Conservation (phyloP, 2,113 vertebrate species). For the Columbina picui region DNA sequence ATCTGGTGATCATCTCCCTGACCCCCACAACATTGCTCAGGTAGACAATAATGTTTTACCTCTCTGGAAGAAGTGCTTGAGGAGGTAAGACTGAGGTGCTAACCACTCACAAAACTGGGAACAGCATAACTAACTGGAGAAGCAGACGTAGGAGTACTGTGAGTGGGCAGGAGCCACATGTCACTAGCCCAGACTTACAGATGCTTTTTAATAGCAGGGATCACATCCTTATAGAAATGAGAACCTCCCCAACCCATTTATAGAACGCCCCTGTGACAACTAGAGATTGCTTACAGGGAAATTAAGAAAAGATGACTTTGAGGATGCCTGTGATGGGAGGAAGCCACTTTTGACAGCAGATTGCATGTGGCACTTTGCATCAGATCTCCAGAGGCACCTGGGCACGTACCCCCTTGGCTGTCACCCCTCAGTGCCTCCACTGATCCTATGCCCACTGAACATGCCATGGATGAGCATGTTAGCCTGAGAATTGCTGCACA, state of each 20-base stretch:
- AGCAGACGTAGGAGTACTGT: background rate
- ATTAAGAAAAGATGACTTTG: background rate
- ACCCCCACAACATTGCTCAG: accelerated
- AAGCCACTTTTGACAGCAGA: background rate
- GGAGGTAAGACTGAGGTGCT: background rate
- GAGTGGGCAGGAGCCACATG: background rate
- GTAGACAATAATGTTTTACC: background rate
- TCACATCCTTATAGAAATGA: background rate
- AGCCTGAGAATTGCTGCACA: background rate
- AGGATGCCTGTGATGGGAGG: background rate
- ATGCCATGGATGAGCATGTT: accelerated
- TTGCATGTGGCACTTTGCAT: background rate
- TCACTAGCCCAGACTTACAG: background rate
- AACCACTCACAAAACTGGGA: background rate
- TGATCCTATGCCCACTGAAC: background rate
- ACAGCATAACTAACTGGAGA: background rate
- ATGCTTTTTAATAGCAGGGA: background rate
- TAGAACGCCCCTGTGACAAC: background rate
- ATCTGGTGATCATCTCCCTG: background rate
- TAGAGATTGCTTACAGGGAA: background rate
- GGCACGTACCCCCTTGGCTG: background rate
- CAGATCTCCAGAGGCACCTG: background rate
- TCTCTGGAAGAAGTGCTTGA: background rate
- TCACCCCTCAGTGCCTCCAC: background rate
- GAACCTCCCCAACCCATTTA: background rate